These are phyloP conservation scores for Macroglossus sobrinus DNA, from an alignment of 2,113 vertebrate species.

Conservation along the genomic window DNA sequence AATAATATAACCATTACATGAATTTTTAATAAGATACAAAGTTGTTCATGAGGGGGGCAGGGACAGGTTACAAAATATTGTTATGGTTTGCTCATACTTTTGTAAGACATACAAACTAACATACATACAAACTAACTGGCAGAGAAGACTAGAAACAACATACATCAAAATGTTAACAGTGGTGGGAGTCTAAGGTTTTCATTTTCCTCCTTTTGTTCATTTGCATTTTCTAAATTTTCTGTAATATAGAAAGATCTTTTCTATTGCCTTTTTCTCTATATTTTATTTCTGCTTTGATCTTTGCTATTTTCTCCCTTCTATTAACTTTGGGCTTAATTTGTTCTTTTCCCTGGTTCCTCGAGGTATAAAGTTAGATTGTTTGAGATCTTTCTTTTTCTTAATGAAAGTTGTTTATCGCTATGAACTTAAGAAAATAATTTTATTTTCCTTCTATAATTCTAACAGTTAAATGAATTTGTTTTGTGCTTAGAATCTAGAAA, in stretches of 20 bases:
- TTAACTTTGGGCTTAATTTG: not conserved
- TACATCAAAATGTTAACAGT: not conserved
- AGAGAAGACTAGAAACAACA: not conserved
- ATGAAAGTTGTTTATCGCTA: not conserved
- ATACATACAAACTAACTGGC: not conserved
- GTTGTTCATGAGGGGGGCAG: not conserved
- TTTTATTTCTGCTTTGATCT: not conserved
- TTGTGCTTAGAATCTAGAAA: not conserved
- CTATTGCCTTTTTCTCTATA: not conserved
- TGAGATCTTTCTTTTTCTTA: not conserved
- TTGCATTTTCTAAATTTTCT: not conserved
- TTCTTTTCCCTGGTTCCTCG: not conserved
- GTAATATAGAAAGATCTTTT: not conserved
- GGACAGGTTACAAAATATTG: not conserved
- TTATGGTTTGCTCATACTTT: not conserved
- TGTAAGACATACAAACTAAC: not conserved
- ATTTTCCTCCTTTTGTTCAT: slow-evolving; percentile 11
- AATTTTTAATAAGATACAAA: slow-evolving; percentile 39
- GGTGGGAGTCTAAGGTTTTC: not conserved
- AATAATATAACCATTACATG: not conserved
- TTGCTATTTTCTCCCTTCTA: not conserved
- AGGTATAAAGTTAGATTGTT: not conserved
- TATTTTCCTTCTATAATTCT: not conserved
- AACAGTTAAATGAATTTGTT: not conserved
- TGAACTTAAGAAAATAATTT: not conserved